Evolutionary conservation across 2,888 invertebrate genomes (phyloP).

Genomic region (Maniola hyperantus): DNA sequence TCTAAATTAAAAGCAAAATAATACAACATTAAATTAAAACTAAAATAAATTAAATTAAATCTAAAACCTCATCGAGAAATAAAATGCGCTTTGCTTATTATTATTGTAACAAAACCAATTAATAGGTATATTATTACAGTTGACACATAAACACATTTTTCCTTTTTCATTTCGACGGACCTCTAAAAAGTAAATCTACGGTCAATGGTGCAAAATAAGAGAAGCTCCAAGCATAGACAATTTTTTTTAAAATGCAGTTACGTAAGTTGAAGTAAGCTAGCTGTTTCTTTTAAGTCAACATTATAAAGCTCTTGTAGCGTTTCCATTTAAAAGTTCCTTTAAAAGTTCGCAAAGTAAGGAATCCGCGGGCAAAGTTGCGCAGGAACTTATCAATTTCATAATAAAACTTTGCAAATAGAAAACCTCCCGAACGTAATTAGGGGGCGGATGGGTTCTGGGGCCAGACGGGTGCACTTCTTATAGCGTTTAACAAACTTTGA

Average conservation of each 20-base stretch:
- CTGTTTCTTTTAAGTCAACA: constrained; percentile 11
- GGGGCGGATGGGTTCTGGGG: constrained; percentile 67
- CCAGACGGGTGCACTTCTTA: constrained; percentile 78
- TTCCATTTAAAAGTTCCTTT: constrained; percentile 24
- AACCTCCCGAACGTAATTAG: constrained; percentile 70
- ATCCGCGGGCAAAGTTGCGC: constrained; percentile 20
- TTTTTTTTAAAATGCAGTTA: not conserved
- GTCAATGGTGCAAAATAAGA: not conserved
- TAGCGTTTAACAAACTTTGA: constrained; percentile 80
- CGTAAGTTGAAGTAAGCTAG: not conserved
- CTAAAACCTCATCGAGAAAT: too few species aligned
- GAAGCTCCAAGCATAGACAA: not conserved
- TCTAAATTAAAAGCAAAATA: too few species aligned
- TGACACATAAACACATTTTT: too few species aligned
- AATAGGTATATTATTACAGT: too few species aligned
- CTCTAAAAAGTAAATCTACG: too few species aligned
- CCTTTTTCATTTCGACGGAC: too few species aligned
- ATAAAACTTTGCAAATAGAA: constrained; percentile 49
- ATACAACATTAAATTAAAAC: too few species aligned
- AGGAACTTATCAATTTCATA: constrained; percentile 44
- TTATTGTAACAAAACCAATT: too few species aligned
- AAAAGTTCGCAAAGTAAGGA: constrained; percentile 9
- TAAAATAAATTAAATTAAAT: too few species aligned
- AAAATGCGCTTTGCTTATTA: too few species aligned
- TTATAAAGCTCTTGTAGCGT: constrained; percentile 22